Percentiles rank a stretch among this genome's conserved stretches.
phyloP scores from a whole-genome alignment of 2,113 vertebrate genomes.

The Microtus richardsoni region DNA sequence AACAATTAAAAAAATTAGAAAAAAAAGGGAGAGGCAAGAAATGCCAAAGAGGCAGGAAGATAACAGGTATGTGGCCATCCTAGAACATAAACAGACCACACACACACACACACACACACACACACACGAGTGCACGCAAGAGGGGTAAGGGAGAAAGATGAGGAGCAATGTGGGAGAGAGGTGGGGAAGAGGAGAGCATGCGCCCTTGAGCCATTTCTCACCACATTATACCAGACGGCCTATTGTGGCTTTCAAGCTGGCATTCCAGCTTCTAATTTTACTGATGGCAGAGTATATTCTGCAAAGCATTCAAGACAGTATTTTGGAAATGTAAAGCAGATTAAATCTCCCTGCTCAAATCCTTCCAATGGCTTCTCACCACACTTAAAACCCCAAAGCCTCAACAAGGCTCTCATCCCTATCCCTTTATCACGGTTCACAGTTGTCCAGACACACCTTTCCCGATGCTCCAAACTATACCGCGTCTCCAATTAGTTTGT shows the following conservation, averaged over 20 bases:
- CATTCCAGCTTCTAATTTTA: background rate
- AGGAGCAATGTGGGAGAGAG: background rate
- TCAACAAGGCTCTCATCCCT: background rate
- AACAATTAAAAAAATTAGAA: too few species aligned
- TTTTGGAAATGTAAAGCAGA: conserved; percentile 33
- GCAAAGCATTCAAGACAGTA: conserved; percentile 20
- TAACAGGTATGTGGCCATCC: too few species aligned
- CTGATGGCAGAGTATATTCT: background rate
- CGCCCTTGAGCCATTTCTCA: background rate
- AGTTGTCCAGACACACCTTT: background rate
- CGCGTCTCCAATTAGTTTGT: background rate
- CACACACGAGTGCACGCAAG: background rate
- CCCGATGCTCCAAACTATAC: background rate
- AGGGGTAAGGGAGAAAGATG: too few species aligned
- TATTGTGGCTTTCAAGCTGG: background rate
- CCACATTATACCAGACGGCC: background rate
- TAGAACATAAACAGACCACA: too few species aligned
- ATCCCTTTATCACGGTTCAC: background rate
- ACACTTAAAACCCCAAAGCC: conserved; percentile 44
- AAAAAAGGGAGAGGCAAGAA: too few species aligned
- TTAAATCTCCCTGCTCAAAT: background rate
- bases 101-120: too few species aligned
- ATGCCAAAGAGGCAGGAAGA: too few species aligned
- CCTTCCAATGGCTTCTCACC: background rate
- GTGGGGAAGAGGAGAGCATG: background rate